phyloP scores from a whole-genome alignment of 1,140 invertebrate genomes.

The Centruroides sculpturatus region DNA sequence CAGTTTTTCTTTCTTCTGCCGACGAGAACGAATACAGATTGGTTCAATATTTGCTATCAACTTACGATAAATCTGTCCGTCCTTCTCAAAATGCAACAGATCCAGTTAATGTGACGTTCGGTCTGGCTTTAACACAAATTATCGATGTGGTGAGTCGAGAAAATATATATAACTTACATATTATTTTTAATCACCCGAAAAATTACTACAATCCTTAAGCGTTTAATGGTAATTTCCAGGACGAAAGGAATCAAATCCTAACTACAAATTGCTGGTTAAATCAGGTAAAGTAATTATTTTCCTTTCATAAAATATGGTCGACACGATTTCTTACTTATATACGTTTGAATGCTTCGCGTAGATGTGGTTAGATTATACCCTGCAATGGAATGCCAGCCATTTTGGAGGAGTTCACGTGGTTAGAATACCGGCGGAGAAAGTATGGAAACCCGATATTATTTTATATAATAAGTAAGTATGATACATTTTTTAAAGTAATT shows the following conservation, averaged over 20 bases:
- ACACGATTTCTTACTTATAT: no score
- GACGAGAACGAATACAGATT: slow-evolving; percentile 22
- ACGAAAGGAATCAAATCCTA: slow-evolving; percentile 35
- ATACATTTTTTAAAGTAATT: not conserved
- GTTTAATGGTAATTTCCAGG: slow-evolving; percentile 22
- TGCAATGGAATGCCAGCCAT: slow-evolving; percentile 36
- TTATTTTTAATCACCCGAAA: not conserved
- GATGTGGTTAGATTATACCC: slow-evolving; percentile 23
- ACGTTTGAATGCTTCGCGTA: not conserved
- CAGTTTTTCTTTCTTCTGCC: not conserved
- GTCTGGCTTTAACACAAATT: slow-evolving; percentile 34
- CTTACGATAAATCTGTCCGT: slow-evolving; percentile 32
- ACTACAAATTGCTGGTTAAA: slow-evolving; percentile 39
- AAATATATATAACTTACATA: not conserved
- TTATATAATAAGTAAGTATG: slow-evolving; percentile 38
- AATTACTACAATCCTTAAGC: not conserved
- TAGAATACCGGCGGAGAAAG: slow-evolving; percentile 40
- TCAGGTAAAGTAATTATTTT: slow-evolving; percentile 25
- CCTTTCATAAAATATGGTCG: not conserved
- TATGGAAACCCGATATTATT: slow-evolving; percentile 45
- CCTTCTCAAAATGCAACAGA: slow-evolving; percentile 28
- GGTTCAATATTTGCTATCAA: slow-evolving; percentile 25
- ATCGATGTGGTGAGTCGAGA: slow-evolving; percentile 33
- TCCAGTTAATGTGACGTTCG: slow-evolving; percentile 34
- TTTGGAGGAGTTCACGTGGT: slow-evolving; percentile 40